Evolutionary conservation across 1,140 invertebrate genomes (phyloP), one percentile per base, ranked within the genome.

Genomic region (Bombus pascuorum): DNA sequence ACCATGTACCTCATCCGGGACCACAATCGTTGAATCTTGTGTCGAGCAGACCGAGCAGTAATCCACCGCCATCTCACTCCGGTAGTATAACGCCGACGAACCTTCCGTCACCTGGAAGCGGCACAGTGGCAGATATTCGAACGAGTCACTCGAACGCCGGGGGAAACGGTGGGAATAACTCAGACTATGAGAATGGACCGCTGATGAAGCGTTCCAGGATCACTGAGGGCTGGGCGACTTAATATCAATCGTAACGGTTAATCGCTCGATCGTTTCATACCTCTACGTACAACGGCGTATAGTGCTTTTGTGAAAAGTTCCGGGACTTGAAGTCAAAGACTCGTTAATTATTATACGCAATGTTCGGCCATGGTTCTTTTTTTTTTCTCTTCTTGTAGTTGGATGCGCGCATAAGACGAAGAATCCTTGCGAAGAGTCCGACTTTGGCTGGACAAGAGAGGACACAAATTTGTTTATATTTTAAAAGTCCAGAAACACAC

Each of bases 141-240:
- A 91, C 95, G 57, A 95, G 96, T 88, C 96, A 96, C 75, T 83
- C 96, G 90, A 93, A 96, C 68, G 91, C 70, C 62, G 90, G 94
- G 75, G 95, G 95, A 86, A 95, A 95, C 65, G 95, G 96, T 72
- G 93, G 92, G 32, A 93, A 91, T 86, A 96, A 96, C 81, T 95
- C 96, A 77, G 98, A 98, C 92, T 98, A 98, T 93, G 98, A 98
- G 93, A 96, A 96, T 93, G 97, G 97, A 77, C 97, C 97, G 78
- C 96, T 98, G 92, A 96, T 97, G 93, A 98, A 98, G 95, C 96
- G 97, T 93, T 96, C 97, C 86, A 96, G 98, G 93, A 97, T 98
- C 93, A 96, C 96, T 47, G 98, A 98, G 92, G 97, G 97, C 87
- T 98, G 98, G 98, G 96, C 97, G 93, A 98, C 98, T 96, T 98